Base-by-base conservation (phyloP, 1,140 invertebrate genomes). In the Trachymyrmex cornetzi region DNA sequence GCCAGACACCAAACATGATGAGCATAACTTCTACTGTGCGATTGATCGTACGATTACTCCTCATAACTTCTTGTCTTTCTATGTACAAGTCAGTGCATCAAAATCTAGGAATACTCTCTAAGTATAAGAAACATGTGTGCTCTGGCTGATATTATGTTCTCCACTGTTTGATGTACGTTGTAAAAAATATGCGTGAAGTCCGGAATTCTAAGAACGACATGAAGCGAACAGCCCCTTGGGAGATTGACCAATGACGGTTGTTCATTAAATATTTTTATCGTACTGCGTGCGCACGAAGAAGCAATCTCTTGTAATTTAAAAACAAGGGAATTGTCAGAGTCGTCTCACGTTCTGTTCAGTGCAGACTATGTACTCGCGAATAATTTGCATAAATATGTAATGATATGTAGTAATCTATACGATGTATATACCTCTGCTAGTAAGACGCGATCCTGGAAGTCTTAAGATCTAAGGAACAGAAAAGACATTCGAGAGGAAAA, bases 1-100 rank as follows among this genome's bases (percentile, higher is more conserved):
- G 85, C 85, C 85, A 86, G 34, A 86, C 53, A 34, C 85, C 85
- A 5, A 86, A 81, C 44, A 81, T 61, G n/a, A 22, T 34, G n/a
- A 86, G 53, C 44, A 69, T 57, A 19, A 86, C 48, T 63, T 86
- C 66, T 19, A 86, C 24, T 12, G 55, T 55, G n/a, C 75, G 64
- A 53, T 80, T 86, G 22, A 86, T 86, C 16, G 85, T 67, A 53
- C 50, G 67, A 72, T 44, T 59, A 11, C 12, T 30, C 4, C 55
- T 19, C 80, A 82, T 82, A 74, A 59, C 74, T 72, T 71, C 5
- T 3, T 27, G 11, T 48, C 5, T 82, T 74, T 50, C 11, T 34
- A n/a, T 30, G 2, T 27, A 53, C 3, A 66, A 69, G 63, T 2
- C 14, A 16, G 14, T 0, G 0, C 38, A 48, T 72, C 67, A 30